These are phyloP conservation scores for Pseudochaenichthys georgianus DNA, from an alignment of 2,797 vertebrate species.

Conservation along the genomic window DNA sequence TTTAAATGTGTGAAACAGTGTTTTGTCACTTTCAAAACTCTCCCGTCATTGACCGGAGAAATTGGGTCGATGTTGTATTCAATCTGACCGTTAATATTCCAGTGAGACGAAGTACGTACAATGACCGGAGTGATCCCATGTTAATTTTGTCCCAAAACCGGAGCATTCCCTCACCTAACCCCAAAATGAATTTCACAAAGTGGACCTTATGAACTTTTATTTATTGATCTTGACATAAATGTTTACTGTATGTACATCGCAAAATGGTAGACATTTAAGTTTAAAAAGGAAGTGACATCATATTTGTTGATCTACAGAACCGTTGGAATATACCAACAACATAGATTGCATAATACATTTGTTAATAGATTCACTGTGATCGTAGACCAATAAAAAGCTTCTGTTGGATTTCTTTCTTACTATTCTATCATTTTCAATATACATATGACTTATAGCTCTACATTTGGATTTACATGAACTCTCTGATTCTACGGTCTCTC, in stretches of 20 bases:
- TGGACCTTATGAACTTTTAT: slow-evolving; percentile 54
- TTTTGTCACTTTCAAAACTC: no score
- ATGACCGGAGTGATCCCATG: no score
- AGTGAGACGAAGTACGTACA: no score
- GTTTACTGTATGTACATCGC: slow-evolving; percentile 75
- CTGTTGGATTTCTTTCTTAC: slow-evolving; percentile 42
- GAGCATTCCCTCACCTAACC: no score
- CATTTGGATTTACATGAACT: slow-evolving; percentile 25
- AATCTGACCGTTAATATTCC: no score
- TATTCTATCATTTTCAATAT: slow-evolving; percentile 39
- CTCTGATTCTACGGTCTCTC: slow-evolving; percentile 43
- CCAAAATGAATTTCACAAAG: neutral
- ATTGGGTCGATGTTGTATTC: no score
- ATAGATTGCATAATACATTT: slow-evolving; percentile 78
- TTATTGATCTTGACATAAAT: slow-evolving; percentile 78
- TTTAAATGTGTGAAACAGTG: no score
- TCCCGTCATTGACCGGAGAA: no score
- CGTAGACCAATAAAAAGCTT: neutral
- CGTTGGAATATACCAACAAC: slow-evolving; percentile 57
- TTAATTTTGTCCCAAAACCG: no score
- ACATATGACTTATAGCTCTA: slow-evolving; percentile 34
- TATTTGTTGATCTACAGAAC: slow-evolving; percentile 51
- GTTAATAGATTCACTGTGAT: slow-evolving; percentile 47
- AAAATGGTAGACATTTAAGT: slow-evolving; percentile 61
- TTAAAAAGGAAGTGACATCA: slow-evolving; percentile 62